Percentiles rank a stretch among this genome's conserved stretches.
phyloP scores from a whole-genome alignment of 2,797 vertebrate species.

The Bucorvus abyssinicus region DNA sequence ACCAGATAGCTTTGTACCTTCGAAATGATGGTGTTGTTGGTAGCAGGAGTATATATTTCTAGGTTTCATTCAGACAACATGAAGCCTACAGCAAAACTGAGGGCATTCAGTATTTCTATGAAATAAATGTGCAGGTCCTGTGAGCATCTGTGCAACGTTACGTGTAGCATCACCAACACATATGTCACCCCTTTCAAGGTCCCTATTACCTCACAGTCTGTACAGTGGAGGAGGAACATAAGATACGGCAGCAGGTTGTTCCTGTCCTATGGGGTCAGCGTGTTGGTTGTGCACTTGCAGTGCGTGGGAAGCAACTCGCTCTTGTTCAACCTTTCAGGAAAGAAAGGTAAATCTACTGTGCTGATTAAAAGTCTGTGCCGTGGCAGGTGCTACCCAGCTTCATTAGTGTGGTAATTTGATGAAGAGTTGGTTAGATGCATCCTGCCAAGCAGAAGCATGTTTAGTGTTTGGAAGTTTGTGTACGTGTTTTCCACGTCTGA shows the following conservation, averaged over 20 bases:
- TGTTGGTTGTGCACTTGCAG: not conserved
- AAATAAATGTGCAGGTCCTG: not conserved
- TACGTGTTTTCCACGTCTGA: not conserved
- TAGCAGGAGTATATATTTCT: not conserved
- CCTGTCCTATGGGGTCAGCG: not conserved
- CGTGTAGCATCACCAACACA: not conserved
- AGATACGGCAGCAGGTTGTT: not conserved
- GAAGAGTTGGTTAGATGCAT: not conserved
- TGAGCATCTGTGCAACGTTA: not conserved
- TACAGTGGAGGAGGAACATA: not conserved
- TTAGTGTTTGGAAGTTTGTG: not conserved
- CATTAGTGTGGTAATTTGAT: not conserved
- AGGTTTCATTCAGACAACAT: not conserved
- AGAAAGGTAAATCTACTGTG: not conserved
- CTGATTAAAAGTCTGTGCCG: not conserved
- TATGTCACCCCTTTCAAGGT: not conserved
- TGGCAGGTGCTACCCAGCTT: not conserved
- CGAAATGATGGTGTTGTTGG: not conserved
- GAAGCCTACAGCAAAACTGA: not conserved
- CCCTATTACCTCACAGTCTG: not conserved
- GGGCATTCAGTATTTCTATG: not conserved
- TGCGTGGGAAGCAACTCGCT: accelerated
- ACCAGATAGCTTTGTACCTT: not conserved
- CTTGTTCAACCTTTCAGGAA: not conserved
- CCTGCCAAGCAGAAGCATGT: not conserved